Percentiles rank a stretch among this genome's conserved stretches.
Evolutionary conservation across 2,113 vertebrate genomes (phyloP).

Genomic region (Orientallactaga bullata): DNA sequence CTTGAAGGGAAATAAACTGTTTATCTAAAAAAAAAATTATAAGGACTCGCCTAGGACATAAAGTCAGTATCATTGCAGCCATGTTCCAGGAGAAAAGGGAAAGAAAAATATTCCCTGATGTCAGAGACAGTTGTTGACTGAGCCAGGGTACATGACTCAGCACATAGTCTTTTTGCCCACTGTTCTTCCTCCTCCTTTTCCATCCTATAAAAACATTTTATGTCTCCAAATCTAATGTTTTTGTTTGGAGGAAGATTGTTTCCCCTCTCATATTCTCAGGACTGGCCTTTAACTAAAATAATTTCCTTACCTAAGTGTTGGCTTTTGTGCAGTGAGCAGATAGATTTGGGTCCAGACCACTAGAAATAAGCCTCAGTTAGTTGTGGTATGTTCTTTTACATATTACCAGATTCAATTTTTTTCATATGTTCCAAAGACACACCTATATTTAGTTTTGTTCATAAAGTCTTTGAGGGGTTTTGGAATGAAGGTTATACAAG

Average conservation of each 20-base stretch:
- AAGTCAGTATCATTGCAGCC: neutral
- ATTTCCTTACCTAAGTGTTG: neutral
- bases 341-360: neutral
- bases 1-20: neutral
- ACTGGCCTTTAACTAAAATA: neutral
- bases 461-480: neutral
- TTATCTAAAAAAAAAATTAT: neutral
- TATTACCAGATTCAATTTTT: constrained; percentile 8
- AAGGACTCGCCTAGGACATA: neutral
- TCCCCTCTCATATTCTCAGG: neutral
- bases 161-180: neutral
- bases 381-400: neutral
- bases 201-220: neutral
- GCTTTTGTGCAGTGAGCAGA: neutral
- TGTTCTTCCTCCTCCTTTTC: neutral
- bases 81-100: neutral
- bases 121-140: neutral
- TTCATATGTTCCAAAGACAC: neutral
- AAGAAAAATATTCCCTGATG: neutral
- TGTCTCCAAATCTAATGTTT: neutral
- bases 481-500: neutral
- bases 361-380: neutral
- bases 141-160: neutral
- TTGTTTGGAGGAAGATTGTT: neutral
- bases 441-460: neutral